phyloP scores from a whole-genome alignment of 1,140 invertebrate species.

The Dreissena rostriformis region DNA sequence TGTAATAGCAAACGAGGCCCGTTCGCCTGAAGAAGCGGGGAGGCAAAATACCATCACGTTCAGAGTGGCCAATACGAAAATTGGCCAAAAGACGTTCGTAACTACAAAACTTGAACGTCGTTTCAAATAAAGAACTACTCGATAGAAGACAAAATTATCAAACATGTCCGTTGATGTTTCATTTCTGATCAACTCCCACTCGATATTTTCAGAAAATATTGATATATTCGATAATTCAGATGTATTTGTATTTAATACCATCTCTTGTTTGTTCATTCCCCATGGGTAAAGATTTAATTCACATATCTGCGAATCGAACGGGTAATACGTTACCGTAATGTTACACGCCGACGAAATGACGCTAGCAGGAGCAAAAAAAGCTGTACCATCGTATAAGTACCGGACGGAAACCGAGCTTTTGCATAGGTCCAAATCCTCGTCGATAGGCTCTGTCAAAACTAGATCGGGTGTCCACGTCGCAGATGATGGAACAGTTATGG shows the following conservation, averaged over 20 bases:
- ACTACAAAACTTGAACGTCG: conserved; percentile 77
- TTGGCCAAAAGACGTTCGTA: conserved; percentile 83
- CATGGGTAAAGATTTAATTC: conserved; percentile 73
- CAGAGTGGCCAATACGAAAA: conserved; percentile 83
- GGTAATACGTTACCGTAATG: conserved; percentile 91
- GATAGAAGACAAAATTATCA: not conserved
- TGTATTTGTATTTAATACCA: not conserved
- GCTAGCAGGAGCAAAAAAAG: conserved; percentile 37
- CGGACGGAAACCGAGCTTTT: conserved; percentile 30
- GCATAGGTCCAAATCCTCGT: conserved; percentile 34
- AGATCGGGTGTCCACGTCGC: conserved; percentile 59
- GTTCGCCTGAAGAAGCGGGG: conserved; percentile 84
- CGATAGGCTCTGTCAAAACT: conserved; percentile 34
- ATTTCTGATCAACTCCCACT: conserved; percentile 79
- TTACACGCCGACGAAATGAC: conserved; percentile 87
- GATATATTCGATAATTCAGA: conserved; percentile 81
- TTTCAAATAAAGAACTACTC: conserved; percentile 64
- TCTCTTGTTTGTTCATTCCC: not conserved
- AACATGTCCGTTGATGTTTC: not conserved
- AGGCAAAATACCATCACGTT: conserved; percentile 84
- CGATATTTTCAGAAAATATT: conserved; percentile 84
- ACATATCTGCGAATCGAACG: conserved; percentile 87
- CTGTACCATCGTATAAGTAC: conserved; percentile 12
- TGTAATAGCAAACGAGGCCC: conserved; percentile 83
- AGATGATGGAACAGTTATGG: conserved; percentile 3